phyloP scores from a whole-genome alignment of 2,113 vertebrate genomes.

The Balaeniceps rex region DNA sequence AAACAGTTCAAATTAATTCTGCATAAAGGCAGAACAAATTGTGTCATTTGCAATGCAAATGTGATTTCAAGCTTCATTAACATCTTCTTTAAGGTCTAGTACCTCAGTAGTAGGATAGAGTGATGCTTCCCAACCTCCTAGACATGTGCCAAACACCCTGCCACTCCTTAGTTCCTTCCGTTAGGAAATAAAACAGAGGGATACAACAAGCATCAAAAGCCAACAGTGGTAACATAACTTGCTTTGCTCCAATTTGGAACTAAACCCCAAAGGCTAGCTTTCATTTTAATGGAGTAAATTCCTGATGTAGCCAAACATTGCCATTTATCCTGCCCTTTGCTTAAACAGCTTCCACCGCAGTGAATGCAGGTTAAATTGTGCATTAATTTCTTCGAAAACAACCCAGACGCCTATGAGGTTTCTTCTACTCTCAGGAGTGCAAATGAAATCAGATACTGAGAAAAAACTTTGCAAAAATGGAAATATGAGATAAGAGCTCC shows the following conservation, averaged over 20 bases:
- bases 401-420: background rate
- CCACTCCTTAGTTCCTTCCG: background rate
- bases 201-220: background rate
- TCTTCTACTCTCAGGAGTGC: background rate
- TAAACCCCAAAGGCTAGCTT: background rate
- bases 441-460: background rate
- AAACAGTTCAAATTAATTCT: constrained; percentile 46
- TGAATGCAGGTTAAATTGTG: fast-evolving
- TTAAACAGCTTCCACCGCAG: background rate
- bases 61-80: constrained; percentile 35
- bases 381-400: background rate
- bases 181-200: background rate
- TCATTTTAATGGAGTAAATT: background rate
- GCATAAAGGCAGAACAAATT: constrained; percentile 55
- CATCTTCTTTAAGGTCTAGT: constrained; percentile 21
- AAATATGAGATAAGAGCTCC: background rate
- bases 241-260: background rate
- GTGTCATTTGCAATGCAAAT: constrained; percentile 64
- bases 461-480: background rate
- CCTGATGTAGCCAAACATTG: background rate
- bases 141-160: background rate
- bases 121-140: background rate
- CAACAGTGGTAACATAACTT: background rate
- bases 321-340: background rate
- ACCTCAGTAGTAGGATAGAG: background rate